A percentile compares a stretch with the other conserved stretches of the same genome.
Evolutionary conservation across 1,140 invertebrate species (phyloP).

Genomic region (Chionoecetes opilio): DNA sequence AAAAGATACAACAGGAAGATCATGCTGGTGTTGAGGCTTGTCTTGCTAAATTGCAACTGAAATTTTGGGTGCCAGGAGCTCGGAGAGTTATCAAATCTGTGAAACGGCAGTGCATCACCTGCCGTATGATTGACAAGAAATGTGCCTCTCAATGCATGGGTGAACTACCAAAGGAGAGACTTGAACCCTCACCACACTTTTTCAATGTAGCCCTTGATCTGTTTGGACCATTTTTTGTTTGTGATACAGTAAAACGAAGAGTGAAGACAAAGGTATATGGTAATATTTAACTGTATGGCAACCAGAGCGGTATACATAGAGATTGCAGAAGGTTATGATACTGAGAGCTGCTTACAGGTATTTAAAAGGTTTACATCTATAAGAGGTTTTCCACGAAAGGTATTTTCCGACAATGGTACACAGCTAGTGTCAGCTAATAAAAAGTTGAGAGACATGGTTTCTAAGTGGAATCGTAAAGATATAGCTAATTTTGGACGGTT

Average conservation of each 20-base stretch:
- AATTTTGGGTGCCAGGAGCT: background rate
- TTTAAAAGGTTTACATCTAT: slow-evolving; percentile 37
- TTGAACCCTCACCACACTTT: slow-evolving; percentile 50
- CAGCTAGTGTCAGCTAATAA: slow-evolving; percentile 39
- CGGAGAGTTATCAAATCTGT: background rate
- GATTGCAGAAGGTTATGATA: slow-evolving; percentile 44
- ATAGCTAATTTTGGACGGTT: slow-evolving; percentile 32
- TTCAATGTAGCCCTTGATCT: background rate
- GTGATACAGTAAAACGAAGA: slow-evolving; percentile 31
- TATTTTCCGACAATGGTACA: slow-evolving; percentile 40
- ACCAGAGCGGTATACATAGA: slow-evolving; percentile 52
- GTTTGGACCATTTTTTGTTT: slow-evolving; percentile 36
- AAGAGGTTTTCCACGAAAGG: slow-evolving; percentile 7
- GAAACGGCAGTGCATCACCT: background rate
- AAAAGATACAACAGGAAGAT: background rate
- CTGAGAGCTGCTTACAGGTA: background rate
- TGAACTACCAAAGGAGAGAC: background rate
- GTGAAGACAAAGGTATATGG: slow-evolving; percentile 47
- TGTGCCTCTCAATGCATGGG: slow-evolving; percentile 28
- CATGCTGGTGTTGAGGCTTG: slow-evolving; percentile 10
- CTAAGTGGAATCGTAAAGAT: background rate
- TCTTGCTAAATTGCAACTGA: background rate
- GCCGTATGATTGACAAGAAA: background rate
- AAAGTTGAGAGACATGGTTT: background rate
- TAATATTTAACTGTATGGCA: slow-evolving; percentile 19